These are phyloP conservation scores for Okamejei kenojei DNA, from an alignment of 2,797 vertebrate genomes.

Conservation along the genomic window DNA sequence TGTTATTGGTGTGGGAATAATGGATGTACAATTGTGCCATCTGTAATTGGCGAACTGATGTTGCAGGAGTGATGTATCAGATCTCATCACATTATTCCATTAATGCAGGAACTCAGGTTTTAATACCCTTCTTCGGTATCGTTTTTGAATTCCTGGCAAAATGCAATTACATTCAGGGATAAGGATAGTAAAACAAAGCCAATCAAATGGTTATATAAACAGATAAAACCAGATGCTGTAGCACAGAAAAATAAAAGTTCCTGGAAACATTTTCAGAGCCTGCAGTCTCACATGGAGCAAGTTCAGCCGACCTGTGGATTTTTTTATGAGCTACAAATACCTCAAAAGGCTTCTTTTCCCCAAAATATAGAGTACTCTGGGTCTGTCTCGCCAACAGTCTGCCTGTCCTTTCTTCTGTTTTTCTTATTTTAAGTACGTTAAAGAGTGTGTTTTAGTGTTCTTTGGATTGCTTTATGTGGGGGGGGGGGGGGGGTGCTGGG, in stretches of 20 bases:
- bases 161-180: neutral
- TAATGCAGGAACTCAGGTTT: neutral
- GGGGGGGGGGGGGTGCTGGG: no score
- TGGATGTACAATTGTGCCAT: neutral
- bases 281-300: neutral
- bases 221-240: neutral
- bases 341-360: neutral
- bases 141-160: neutral
- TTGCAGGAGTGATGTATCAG: neutral
- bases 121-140: neutral
- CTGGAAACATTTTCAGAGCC: neutral
- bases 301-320: slow-evolving; percentile 9
- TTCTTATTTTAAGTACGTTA: no score
- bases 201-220: neutral
- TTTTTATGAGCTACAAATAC: neutral
- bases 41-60: neutral
- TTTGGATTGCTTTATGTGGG: no score
- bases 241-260: neutral
- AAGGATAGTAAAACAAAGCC: neutral
- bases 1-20: neutral
- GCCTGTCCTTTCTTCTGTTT: no score
- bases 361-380: neutral
- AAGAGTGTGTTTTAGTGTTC: no score
- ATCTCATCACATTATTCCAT: neutral
- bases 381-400: neutral